These are phyloP conservation scores for Hypotaenidia okinawae DNA, from an alignment of 2,797 vertebrate species.

Conservation along the genomic window DNA sequence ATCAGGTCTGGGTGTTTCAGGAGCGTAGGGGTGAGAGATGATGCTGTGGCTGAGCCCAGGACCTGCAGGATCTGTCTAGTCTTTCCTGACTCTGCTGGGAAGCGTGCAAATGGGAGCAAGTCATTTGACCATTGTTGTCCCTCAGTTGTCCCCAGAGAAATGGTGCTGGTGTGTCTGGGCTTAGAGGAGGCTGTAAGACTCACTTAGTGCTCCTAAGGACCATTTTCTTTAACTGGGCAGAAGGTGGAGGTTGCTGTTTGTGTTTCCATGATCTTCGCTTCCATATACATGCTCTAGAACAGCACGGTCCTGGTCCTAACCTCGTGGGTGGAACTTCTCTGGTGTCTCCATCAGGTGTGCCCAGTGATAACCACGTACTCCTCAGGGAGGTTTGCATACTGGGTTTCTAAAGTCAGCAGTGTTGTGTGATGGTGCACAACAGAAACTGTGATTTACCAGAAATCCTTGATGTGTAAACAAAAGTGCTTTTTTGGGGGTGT, in stretches of 20 bases:
- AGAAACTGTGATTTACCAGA: slow-evolving; percentile 35
- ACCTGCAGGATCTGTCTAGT: background rate
- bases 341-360: background rate
- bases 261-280: background rate
- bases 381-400: background rate
- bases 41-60: background rate
- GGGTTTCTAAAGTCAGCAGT: background rate
- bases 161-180: background rate
- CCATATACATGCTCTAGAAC: background rate
- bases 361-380: background rate
- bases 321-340: background rate
- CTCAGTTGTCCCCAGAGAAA: background rate
- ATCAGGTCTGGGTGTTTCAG: background rate
- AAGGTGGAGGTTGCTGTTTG: background rate
- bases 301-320: background rate
- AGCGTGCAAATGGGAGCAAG: background rate
- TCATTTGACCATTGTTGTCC: background rate
- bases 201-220: background rate
- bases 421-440: background rate
- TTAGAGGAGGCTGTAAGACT: background rate
- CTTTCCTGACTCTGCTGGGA: background rate
- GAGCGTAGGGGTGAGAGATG: background rate
- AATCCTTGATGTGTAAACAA: slow-evolving; percentile 5
- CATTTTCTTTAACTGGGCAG: background rate
- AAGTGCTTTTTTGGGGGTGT: background rate